Conservation (phyloP, 2,113 vertebrate genomes). For the Brachypteracias leptosomus region DNA sequence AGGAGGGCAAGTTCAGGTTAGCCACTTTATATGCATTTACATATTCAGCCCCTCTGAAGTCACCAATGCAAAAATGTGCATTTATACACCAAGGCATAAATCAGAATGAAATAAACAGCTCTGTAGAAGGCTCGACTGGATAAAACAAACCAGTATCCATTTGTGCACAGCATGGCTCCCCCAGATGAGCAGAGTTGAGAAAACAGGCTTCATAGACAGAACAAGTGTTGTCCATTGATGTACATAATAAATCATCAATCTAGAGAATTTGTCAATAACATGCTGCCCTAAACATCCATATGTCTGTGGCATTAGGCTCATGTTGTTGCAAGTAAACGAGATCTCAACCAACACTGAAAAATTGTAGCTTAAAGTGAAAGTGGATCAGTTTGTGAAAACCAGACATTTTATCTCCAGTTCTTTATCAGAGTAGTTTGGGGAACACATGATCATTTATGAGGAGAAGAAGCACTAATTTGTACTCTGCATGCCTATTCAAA, state of each 20-base stretch:
- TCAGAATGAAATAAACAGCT: neutral
- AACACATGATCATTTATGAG: constrained; percentile 36
- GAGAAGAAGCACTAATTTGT: neutral
- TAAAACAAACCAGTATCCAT: constrained; percentile 20
- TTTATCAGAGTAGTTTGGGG: constrained; percentile 14
- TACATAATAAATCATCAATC: constrained; percentile 74
- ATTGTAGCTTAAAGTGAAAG: constrained; percentile 35
- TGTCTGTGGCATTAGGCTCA: constrained; percentile 40
- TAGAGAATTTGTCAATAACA: constrained; percentile 74
- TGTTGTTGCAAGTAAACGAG: constrained; percentile 66
- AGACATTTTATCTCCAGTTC: constrained; percentile 4
- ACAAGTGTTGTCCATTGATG: constrained; percentile 64
- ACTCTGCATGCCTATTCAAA: neutral
- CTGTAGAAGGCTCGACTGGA: neutral
- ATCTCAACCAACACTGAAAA: constrained; percentile 34
- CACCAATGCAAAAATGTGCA: neutral
- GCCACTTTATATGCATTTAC: neutral
- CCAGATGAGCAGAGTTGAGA: constrained; percentile 61
- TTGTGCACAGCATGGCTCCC: constrained; percentile 57
- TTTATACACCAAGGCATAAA: neutral
- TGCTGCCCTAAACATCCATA: constrained; percentile 60
- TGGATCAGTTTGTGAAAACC: constrained; percentile 43
- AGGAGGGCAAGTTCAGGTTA: neutral
- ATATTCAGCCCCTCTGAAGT: neutral
- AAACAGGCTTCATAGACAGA: constrained; percentile 67